phyloP scores from a whole-genome alignment of 2,113 vertebrate genomes.

The Chionodraco myersi region DNA sequence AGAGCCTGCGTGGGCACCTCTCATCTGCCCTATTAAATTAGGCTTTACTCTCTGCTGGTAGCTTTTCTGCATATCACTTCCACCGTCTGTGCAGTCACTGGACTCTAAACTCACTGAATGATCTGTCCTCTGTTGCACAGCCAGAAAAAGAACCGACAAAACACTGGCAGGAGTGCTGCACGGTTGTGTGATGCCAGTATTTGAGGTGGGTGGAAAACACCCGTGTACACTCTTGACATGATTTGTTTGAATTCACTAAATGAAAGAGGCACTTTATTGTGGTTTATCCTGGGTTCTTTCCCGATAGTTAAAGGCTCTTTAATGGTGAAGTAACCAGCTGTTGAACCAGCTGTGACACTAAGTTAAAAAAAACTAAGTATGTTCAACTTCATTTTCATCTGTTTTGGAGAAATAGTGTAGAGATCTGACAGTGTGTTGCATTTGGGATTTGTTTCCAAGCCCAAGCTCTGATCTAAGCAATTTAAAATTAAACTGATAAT shows the following conservation, averaged over 20 bases:
- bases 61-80: slow-evolving; percentile 34
- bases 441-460: neutral
- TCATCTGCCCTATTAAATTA: slow-evolving; percentile 41
- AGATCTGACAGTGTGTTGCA: too few species aligned
- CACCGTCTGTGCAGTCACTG: slow-evolving; percentile 19
- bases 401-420: neutral
- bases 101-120: slow-evolving; percentile 22
- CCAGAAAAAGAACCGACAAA: slow-evolving; percentile 55
- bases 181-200: slow-evolving; percentile 31
- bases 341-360: neutral
- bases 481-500: neutral
- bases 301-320: slow-evolving; percentile 34
- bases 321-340: slow-evolving; percentile 25
- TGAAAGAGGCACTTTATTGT: slow-evolving; percentile 49
- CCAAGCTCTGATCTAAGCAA: neutral
- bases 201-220: slow-evolving; percentile 52
- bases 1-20: slow-evolving; percentile 34
- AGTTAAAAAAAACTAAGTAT: neutral
- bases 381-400: neutral
- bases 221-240: slow-evolving; percentile 29
- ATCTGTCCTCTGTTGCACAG: slow-evolving; percentile 46
- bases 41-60: slow-evolving; percentile 5
- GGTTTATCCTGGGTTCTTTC: slow-evolving; percentile 60
- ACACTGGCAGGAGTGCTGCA: slow-evolving; percentile 43
- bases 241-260: slow-evolving; percentile 58